Evolutionary conservation across 2,113 vertebrate genomes (phyloP).

Genomic region (Pseudorectes ferrugineus): DNA sequence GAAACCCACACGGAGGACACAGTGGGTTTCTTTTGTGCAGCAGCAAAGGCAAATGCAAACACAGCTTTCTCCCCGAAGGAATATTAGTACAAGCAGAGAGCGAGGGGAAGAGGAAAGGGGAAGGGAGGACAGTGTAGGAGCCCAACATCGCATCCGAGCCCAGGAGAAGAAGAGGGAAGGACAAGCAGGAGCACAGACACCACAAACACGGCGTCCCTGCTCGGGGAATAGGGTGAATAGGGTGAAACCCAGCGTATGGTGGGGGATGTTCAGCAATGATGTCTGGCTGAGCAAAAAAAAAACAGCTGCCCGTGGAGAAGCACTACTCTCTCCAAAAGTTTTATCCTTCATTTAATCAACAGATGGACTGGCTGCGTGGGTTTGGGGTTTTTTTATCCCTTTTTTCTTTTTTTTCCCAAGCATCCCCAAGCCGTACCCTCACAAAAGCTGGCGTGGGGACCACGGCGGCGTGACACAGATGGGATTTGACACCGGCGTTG

Average conservation of each 20-base stretch:
- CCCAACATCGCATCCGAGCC: not conserved
- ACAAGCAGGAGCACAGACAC: not conserved
- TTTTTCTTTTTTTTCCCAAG: not conserved
- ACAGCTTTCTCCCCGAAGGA: constrained; percentile 43
- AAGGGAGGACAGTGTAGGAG: not conserved
- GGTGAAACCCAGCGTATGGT: not conserved
- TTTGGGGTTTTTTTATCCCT: not conserved
- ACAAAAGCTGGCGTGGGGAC: constrained; percentile 2
- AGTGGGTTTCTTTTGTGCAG: constrained; percentile 58
- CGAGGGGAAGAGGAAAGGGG: not conserved
- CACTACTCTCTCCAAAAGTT: constrained; percentile 55
- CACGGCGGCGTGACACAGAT: not conserved
- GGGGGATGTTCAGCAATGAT: not conserved
- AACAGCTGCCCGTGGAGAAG: constrained; percentile 13
- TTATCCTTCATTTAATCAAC: constrained; percentile 74
- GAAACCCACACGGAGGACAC: constrained; percentile 54
- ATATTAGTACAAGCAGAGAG: constrained; percentile 22
- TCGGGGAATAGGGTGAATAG: not conserved
- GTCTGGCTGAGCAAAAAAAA: constrained; percentile 9
- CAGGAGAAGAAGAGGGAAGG: not conserved
- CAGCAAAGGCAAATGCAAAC: constrained; percentile 39
- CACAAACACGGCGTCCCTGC: not conserved
- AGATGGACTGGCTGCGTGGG: constrained; percentile 66
- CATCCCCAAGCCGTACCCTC: constrained; percentile 23
- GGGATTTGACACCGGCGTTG: not conserved